These are phyloP conservation scores for Dasyprocta punctata DNA, from an alignment of 2,113 vertebrate genomes.

Conservation along the genomic window DNA sequence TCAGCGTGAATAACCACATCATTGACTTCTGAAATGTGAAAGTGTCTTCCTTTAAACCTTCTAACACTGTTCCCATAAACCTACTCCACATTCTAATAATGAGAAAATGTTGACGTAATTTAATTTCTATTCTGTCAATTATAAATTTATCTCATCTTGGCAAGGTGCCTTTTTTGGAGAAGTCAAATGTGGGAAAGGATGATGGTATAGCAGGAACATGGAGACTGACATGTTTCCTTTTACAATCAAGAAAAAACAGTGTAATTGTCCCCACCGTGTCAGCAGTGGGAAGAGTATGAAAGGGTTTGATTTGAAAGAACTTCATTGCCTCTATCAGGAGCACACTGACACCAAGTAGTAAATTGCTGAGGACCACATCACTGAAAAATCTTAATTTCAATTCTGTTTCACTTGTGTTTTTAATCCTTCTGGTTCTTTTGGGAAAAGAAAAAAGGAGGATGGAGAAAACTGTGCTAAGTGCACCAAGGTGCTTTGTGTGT, in stretches of 20 bases:
- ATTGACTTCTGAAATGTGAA: conserved; percentile 41
- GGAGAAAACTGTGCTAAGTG: not conserved
- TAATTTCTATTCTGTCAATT: conserved; percentile 53
- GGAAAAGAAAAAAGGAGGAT: not conserved
- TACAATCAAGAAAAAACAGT: conserved; percentile 44
- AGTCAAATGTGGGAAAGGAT: conserved; percentile 20
- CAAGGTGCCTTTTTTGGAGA: conserved; percentile 33
- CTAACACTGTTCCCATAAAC: conserved; percentile 7
- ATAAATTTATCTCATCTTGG: conserved; percentile 58
- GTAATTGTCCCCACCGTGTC: conserved; percentile 9
- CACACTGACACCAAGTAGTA: not conserved
- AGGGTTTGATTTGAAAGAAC: conserved; percentile 23
- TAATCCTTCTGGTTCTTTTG: not conserved
- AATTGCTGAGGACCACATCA: conserved; percentile 47
- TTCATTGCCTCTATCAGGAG: conserved; percentile 24
- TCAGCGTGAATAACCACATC: conserved; percentile 36
- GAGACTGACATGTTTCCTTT: conserved; percentile 44
- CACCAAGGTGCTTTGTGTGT: not conserved
- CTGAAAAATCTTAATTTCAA: conserved; percentile 22
- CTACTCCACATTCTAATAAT: not conserved
- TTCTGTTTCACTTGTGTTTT: not conserved
- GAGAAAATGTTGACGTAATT: conserved; percentile 40
- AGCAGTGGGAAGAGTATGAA: not conserved
- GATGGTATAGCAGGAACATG: not conserved
- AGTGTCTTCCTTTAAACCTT: conserved; percentile 20